Base-by-base conservation (phyloP, 1,140 invertebrate species). In the Gryllus bimaculatus region DNA sequence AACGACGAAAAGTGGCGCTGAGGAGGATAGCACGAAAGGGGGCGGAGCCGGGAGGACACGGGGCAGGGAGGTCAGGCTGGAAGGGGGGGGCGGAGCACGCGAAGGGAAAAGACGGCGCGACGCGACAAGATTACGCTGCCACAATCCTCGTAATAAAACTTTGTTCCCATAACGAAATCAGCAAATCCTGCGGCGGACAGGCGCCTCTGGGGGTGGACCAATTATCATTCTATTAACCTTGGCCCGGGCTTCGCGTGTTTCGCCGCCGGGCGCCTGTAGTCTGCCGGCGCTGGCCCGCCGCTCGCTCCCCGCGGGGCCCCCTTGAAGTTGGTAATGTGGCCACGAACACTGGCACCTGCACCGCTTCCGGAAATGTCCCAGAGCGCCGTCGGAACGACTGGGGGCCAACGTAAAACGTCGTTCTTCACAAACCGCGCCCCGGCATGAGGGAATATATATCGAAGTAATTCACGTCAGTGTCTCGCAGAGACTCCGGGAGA, bases 151-250 rank as follows among this genome's bases (percentile, higher is more conserved):
- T 13, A 66, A 66, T 66, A 66, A 66, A 66, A 66, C 54, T 66
- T 66, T 66, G 54, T 66, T 66, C 54, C 18, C 18, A 7, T 66
- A 66, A 66, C 10, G 54, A 18, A 66, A 66, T 66, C 54, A 66
- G 18, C 54, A 66, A 66, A 66, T 66, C 54, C 18, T 39, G 10
- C 54, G 54, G 10, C 54, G 18, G 54, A 66, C 54, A 66, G 54
- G 18, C 54, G 54, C 54, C 54, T 66, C 54, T 18, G 18, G 54
- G 54, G 54, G 10, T 13, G 10, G 54, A 39, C 10, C 54, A 66
- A 66, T 66, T 66, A 66, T 66, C 54, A 66, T 66, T 66, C 54
- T 66, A 66, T 66, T 66, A 66, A 66, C 54, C 54, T 66, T 18
- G 54, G 10, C 54, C 54, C 18, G 10, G 54, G 10, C 18, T 7